These are phyloP conservation scores for Grantiella picta DNA, from an alignment of 2,113 vertebrate species.

Conservation along the genomic window DNA sequence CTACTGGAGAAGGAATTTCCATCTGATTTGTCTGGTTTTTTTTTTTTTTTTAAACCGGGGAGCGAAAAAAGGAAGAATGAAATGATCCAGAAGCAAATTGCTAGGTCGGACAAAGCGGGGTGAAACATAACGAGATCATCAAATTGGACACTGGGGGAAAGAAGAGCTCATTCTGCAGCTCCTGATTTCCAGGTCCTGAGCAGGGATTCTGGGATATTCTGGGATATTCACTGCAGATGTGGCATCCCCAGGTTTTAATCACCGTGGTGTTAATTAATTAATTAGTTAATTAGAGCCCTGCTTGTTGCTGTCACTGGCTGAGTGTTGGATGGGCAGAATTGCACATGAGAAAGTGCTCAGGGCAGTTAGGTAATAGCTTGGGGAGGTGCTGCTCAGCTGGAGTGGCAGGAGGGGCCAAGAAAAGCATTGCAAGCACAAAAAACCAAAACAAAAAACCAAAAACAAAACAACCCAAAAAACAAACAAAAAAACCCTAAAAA, in stretches of 20 bases:
- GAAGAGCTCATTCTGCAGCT: constrained; percentile 19
- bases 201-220: not conserved
- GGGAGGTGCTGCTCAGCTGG: constrained; percentile 31
- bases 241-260: constrained; percentile 36
- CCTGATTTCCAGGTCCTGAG: constrained; percentile 38
- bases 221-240: constrained; percentile 18
- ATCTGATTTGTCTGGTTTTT: not conserved
- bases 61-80: not conserved
- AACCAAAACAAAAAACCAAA: not conserved
- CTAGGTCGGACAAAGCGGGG: not conserved
- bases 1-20: not conserved
- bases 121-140: constrained; percentile 8
- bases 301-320: constrained; percentile 28
- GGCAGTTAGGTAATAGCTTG: constrained; percentile 43
- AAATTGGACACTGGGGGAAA: constrained; percentile 4
- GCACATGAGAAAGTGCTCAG: constrained; percentile 36
- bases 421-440: not conserved
- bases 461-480: not conserved
- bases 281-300: not conserved
- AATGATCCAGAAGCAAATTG: not conserved
- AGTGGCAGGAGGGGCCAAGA: constrained; percentile 6
- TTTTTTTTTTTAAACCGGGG: not conserved
- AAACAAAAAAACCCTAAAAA: too few relatives aligned
- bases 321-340: not conserved
- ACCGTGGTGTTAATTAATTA: constrained; percentile 50